Evolutionary conservation across 2,797 vertebrate species (phyloP).

Genomic region (Taeniopygia guttata): DNA sequence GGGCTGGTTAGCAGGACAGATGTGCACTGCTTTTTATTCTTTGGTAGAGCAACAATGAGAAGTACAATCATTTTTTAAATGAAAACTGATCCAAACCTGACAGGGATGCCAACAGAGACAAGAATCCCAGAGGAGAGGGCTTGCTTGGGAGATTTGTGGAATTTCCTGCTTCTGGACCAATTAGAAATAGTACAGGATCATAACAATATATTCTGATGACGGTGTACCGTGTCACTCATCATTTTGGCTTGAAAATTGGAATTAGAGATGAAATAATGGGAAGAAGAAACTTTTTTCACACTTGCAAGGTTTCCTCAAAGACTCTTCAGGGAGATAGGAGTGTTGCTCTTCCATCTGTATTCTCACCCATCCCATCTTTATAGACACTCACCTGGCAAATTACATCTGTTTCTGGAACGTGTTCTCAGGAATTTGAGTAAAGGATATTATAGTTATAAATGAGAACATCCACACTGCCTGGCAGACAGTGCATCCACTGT

Average conservation of each 20-base stretch:
- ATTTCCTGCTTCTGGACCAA: slow-evolving; percentile 52
- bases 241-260: slow-evolving; percentile 17
- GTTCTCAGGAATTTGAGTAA: slow-evolving; percentile 36
- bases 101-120: slow-evolving; percentile 19
- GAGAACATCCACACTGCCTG: slow-evolving; percentile 43
- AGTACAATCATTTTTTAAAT: slow-evolving; percentile 4
- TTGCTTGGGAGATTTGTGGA: slow-evolving; percentile 30
- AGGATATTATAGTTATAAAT: neutral
- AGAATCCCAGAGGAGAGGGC: neutral
- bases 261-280: neutral
- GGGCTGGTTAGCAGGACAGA: slow-evolving; percentile 5
- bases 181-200: neutral
- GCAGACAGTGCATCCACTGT: neutral
- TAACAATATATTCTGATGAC: slow-evolving; percentile 15
- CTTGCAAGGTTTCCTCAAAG: slow-evolving; percentile 27
- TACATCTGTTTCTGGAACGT: neutral
- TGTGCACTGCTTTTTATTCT: slow-evolving; percentile 8
- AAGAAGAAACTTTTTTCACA: neutral
- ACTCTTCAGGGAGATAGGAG: slow-evolving; percentile 5
- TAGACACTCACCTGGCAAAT: slow-evolving; percentile 43
- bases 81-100: slow-evolving; percentile 37
- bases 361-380: slow-evolving; percentile 46
- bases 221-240: neutral
- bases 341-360: slow-evolving; percentile 34
- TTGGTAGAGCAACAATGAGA: neutral